Evolutionary conservation across 2,888 invertebrate species (phyloP), one percentile per base, ranked within the genome.

Genomic region (Apamea crenata): DNA sequence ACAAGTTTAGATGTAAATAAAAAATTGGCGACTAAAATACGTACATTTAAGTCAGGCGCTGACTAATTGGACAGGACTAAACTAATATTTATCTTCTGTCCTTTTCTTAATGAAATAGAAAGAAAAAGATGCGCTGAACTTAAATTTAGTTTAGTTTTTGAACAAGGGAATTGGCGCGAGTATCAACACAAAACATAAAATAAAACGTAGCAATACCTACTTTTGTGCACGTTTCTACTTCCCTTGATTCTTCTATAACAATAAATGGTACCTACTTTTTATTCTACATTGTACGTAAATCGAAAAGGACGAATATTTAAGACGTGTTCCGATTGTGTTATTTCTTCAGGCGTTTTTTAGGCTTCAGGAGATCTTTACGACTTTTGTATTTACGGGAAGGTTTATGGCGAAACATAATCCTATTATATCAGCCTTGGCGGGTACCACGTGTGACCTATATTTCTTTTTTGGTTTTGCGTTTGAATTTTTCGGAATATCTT

Each of bases 381-480:
- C n/a, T 32, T 29, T 36, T 76, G 18, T 69, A 76, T 81, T 81
- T 69, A 65, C n/a, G 29, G 61, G 2, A 32, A 56, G 44, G 36
- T 75, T 80, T 75, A 68, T 56, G 25, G 63, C 25, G 25, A 47
- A 75, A 36, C 14, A 44, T 61, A 81, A 80, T 68, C 44, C 67
- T 61, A 68, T 61, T 80, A 36, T 61, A 36, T 53, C 61, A 81
- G 59, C 14, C 14, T 14, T 29, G 3, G 72, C 47, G 36, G 40
- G n/a, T 29, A n/a, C 29, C 50, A n/a, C 77, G 36, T 56, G 53
- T 47, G 71, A 56, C 79, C 79, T 79, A 56, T 32, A 65, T 79
- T 77, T 56, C 0, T 14, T 8, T 16, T 21, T 32, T n/a, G 16
- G 18, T 16, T 18, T 7, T 44, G 25, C 21, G 0, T 56, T 40